Evolutionary conservation across 2,113 vertebrate species (phyloP).

Genomic region (Hydrochoerus hydrochaeris): DNA sequence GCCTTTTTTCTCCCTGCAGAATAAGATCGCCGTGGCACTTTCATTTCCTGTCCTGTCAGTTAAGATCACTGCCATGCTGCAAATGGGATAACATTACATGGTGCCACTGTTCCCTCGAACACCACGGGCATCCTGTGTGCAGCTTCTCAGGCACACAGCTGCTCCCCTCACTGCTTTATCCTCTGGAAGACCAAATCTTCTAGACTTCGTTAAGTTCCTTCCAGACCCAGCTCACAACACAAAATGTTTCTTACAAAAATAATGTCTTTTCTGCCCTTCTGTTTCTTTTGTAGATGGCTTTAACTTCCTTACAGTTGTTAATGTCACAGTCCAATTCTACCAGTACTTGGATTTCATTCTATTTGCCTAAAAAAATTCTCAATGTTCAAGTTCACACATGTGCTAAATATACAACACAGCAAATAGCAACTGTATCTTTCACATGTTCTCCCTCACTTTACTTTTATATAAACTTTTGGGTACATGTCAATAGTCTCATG

Average conservation of each 20-base stretch:
- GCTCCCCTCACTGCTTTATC: conserved; percentile 33
- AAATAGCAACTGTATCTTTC: conserved; percentile 7
- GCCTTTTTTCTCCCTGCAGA: conserved; percentile 57
- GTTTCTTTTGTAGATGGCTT: neutral
- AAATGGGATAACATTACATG: conserved; percentile 54
- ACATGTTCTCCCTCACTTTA: neutral
- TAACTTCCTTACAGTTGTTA: conserved; percentile 50
- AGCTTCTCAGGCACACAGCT: conserved; percentile 41
- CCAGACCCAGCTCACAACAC: neutral
- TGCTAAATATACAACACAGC: neutral
- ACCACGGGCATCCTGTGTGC: conserved; percentile 26
- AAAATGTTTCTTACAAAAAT: conserved; percentile 52
- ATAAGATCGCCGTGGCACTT: conserved; percentile 58
- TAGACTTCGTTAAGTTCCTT: conserved; percentile 40
- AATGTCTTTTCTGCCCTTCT: conserved; percentile 53
- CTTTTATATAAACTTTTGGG: neutral
- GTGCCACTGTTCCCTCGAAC: conserved; percentile 27
- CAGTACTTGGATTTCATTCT: conserved; percentile 15
- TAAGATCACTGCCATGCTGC: conserved; percentile 64
- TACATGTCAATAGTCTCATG: neutral
- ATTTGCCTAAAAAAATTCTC: conserved; percentile 30
- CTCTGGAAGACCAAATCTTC: conserved; percentile 66
- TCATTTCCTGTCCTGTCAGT: conserved; percentile 80
- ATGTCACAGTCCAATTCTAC: neutral
- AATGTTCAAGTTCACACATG: neutral